Base-by-base conservation (phyloP, 2,113 vertebrate species). In the Corythaixoides concolor region DNA sequence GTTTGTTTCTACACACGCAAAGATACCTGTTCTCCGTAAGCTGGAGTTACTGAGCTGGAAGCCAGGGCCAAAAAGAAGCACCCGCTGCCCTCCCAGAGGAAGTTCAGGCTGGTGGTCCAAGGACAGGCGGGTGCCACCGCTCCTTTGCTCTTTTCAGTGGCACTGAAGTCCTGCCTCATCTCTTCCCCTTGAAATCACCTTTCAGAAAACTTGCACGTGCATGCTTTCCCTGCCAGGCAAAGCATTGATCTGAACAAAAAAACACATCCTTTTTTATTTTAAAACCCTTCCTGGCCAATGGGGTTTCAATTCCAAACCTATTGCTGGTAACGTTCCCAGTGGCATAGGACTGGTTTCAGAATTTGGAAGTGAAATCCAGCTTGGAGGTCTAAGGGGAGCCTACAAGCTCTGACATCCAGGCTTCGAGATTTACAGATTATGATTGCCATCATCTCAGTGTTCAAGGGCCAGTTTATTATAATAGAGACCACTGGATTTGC, bases 41-140 rank as follows among this genome's bases (percentile, higher is more conserved):
- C 24, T 69, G 22, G 12, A 58, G 35, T 43, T 62, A 35, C 59
- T 66, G 49, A 73, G 37, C 23, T 78, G 45, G 16, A 67, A 67
- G 9, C 10, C 24, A 27, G 27, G 10, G 8, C 9, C 16, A 5
- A 3, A 53, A 79, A 67, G 64, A 74, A 75, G 41, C 20, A 63
- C 15, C 8, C 0, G 2, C 6, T 56, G 12, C 15, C 13, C 23
- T 75, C 16, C 19, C 56, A 75, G n/a, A 2, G 3, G 6, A 47
- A 64, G 15, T 68, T 76, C 41, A 75, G 32, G 13, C 16, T 47
- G 14, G 4, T 3, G 5, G 64, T 18, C 12, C 2, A 10, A 62
- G 23, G 35, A 15, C 15, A 66, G 21, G 32, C 7, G 49, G 8
- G 2, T 37, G 12, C 5, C 24, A 49, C 18, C 1, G 1, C 12